A percentile compares a stretch with the other conserved stretches of the same genome.
phyloP scores from a whole-genome alignment of 2,888 invertebrate species.

The Unio delphinus region DNA sequence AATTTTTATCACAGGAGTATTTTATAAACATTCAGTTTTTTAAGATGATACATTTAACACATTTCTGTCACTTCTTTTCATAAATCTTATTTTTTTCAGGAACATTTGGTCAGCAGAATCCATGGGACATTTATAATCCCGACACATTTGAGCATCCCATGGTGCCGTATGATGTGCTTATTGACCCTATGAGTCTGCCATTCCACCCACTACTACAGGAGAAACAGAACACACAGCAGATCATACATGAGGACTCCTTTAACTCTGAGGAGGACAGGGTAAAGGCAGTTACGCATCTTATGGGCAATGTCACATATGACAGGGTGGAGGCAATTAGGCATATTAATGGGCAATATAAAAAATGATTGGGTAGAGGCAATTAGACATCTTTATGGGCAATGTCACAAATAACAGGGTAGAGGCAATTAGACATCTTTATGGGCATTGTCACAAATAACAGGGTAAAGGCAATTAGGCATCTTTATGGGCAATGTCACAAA shows the following conservation, averaged over 20 bases:
- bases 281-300: neutral
- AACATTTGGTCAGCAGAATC: constrained; percentile 70
- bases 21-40: neutral
- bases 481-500: too few relatives aligned
- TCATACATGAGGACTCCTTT: constrained; percentile 54
- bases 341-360: too few relatives aligned
- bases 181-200: constrained; percentile 70
- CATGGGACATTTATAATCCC: constrained; percentile 70
- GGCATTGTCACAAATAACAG: too few relatives aligned
- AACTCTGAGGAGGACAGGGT: constrained; percentile 16
- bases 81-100: constrained; percentile 46
- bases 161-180: constrained; percentile 71
- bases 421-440: too few relatives aligned
- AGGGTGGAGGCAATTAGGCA: too few relatives aligned
- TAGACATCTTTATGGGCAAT: too few relatives aligned
- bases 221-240: constrained; percentile 54
- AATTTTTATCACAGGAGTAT: neutral
- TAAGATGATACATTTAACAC: too few relatives aligned
- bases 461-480: too few relatives aligned
- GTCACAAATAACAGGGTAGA: too few relatives aligned
- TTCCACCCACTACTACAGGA: constrained; percentile 58
- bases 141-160: constrained; percentile 70
- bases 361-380: too few relatives aligned
- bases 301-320: neutral
- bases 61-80: neutral